phyloP scores from a whole-genome alignment of 2,113 vertebrate genomes.

The Prinia subflava region DNA sequence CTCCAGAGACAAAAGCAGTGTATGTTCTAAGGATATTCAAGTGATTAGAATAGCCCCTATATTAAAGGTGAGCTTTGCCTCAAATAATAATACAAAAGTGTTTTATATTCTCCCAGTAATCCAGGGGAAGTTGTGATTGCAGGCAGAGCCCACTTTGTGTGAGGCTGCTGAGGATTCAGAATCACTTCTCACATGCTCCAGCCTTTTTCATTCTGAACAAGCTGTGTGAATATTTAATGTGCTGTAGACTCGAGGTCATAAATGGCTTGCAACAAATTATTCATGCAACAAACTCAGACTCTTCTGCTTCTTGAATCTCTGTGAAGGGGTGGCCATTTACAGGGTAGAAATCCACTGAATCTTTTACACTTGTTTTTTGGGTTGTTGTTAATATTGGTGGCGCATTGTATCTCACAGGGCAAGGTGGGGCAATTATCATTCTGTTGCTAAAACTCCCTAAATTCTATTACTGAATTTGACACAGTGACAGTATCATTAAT shows the following conservation, averaged over 20 bases:
- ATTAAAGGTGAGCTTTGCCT: neutral
- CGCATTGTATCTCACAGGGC: neutral
- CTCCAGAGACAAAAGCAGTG: neutral
- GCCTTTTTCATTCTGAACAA: neutral
- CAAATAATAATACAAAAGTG: neutral
- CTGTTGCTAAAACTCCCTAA: neutral
- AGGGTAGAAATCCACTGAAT: neutral
- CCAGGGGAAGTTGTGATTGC: neutral
- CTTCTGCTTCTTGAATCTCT: neutral
- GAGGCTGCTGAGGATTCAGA: neutral
- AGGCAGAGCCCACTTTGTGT: neutral
- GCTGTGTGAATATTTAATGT: slow-evolving; percentile 13
- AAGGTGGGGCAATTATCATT: neutral
- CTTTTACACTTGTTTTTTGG: neutral
- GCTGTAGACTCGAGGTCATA: neutral
- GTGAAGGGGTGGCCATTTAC: neutral
- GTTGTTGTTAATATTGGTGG: neutral
- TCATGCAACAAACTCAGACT: neutral
- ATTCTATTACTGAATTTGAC: neutral
- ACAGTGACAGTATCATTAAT: neutral
- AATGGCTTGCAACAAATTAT: slow-evolving; percentile 2
- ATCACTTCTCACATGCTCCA: neutral
- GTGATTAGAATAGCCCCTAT: neutral
- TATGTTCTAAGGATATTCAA: neutral
- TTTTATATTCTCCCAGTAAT: neutral